phyloP scores from a whole-genome alignment of 2,888 invertebrate genomes.

The Oligia latruncula region DNA sequence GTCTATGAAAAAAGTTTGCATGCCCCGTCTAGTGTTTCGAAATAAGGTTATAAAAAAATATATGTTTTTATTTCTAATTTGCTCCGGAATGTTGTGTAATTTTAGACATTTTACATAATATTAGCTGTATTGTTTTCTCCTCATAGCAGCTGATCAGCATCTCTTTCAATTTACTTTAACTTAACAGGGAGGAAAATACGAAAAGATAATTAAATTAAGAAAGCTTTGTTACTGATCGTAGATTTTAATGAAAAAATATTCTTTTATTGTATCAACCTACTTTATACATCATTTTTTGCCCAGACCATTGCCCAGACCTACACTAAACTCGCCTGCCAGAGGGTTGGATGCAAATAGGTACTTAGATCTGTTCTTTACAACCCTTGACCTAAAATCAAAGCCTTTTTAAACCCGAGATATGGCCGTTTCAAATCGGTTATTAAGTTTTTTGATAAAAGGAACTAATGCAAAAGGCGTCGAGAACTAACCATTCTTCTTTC shows the following conservation, averaged over 20 bases:
- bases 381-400: background rate
- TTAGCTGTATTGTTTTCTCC: background rate
- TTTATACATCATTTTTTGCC: background rate
- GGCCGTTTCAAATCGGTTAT: background rate
- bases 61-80: background rate
- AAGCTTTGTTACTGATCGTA: background rate
- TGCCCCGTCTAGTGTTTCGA: slow-evolving; percentile 58
- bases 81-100: background rate
- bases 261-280: background rate
- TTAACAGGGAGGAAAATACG: background rate
- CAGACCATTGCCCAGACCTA: background rate
- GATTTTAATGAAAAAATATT: background rate
- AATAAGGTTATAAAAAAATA: slow-evolving; percentile 33
- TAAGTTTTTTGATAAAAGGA: background rate
- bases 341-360: background rate
- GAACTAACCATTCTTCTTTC: slow-evolving; percentile 11
- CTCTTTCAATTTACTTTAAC: background rate
- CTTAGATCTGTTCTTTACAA: background rate
- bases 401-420: background rate
- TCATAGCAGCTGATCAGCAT: background rate
- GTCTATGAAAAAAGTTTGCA: slow-evolving; percentile 87
- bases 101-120: background rate
- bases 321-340: background rate
- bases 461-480: background rate
- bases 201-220: background rate